Percentiles rank a stretch among this genome's conserved stretches.
phyloP scores from a whole-genome alignment of 2,888 invertebrate genomes.

The Euclidia mi region DNA sequence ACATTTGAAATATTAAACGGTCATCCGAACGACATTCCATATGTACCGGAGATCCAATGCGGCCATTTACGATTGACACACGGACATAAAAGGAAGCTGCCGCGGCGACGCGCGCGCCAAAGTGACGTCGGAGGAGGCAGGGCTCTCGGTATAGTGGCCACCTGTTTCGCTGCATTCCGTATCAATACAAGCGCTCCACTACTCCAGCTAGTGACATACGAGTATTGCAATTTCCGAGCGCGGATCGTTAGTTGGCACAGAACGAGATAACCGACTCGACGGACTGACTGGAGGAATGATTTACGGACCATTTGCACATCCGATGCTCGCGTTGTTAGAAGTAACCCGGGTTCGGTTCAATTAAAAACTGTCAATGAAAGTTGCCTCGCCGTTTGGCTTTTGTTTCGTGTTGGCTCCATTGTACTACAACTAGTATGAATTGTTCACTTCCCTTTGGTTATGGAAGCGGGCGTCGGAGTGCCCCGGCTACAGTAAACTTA shows the following conservation, averaged over 20 bases:
- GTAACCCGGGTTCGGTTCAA: conserved; percentile 61
- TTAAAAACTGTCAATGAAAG: conserved; percentile 71
- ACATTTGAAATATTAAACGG: conserved; percentile 66
- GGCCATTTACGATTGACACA: conserved; percentile 62
- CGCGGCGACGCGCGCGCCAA: conserved; percentile 39
- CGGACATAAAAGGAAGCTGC: conserved; percentile 47
- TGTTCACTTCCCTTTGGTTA: conserved; percentile 58
- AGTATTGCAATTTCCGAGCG: conserved; percentile 86
- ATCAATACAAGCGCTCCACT: conserved; percentile 76
- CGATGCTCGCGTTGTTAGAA: conserved; percentile 65
- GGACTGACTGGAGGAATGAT: conserved; percentile 70
- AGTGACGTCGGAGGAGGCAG: conserved; percentile 48
- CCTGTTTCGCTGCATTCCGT: conserved; percentile 67
- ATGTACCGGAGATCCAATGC: conserved; percentile 47
- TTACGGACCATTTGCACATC: conserved; percentile 72
- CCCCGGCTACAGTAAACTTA: conserved; percentile 37
- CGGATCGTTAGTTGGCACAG: conserved; percentile 73
- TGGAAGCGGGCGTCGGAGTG: conserved; percentile 25
- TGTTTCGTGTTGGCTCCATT: conserved; percentile 55
- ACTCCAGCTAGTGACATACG: conserved; percentile 80
- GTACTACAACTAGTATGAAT: conserved; percentile 59
- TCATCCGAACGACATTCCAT: conserved; percentile 58
- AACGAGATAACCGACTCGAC: conserved; percentile 68
- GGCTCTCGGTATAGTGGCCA: conserved; percentile 65
- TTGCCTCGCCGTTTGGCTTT: conserved; percentile 62